Percentiles rank a stretch among this genome's conserved stretches.
Evolutionary conservation across 2,113 vertebrate genomes (phyloP).

Genomic region (Bufo gargarizans): DNA sequence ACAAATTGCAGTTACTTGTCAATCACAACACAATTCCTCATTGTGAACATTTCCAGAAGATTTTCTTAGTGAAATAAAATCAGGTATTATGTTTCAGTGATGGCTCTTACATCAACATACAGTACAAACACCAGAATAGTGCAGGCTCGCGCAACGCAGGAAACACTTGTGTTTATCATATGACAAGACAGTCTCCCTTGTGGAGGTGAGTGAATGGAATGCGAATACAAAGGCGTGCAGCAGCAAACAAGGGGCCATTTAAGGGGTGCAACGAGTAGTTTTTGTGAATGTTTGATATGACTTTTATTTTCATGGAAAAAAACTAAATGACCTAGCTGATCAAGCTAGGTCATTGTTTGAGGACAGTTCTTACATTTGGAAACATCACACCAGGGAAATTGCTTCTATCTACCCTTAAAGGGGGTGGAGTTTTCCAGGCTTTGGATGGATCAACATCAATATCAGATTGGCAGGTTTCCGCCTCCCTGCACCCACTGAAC

Average conservation of each 20-base stretch:
- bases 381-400: too few species aligned
- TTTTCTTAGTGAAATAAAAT: conserved; percentile 13
- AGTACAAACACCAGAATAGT: conserved; percentile 24
- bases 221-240: background rate
- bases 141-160: background rate
- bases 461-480: too few species aligned
- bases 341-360: too few species aligned
- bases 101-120: conserved; percentile 31
- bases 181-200: conserved; percentile 19
- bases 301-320: too few species aligned
- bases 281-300: background rate
- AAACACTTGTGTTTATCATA: conserved; percentile 17
- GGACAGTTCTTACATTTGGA: too few species aligned
- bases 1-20: conserved; percentile 48
- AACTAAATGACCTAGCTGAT: too few species aligned
- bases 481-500: too few species aligned
- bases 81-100: conserved; percentile 34
- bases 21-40: conserved; percentile 21
- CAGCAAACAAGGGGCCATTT: background rate
- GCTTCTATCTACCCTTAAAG: too few species aligned
- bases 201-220: conserved; percentile 4
- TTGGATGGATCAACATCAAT: too few species aligned
- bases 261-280: background rate
- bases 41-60: conserved; percentile 23
- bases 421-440: too few species aligned